These are phyloP conservation scores for Oryctolagus cuniculus DNA, from an alignment of 2,113 vertebrate species.

Conservation along the genomic window DNA sequence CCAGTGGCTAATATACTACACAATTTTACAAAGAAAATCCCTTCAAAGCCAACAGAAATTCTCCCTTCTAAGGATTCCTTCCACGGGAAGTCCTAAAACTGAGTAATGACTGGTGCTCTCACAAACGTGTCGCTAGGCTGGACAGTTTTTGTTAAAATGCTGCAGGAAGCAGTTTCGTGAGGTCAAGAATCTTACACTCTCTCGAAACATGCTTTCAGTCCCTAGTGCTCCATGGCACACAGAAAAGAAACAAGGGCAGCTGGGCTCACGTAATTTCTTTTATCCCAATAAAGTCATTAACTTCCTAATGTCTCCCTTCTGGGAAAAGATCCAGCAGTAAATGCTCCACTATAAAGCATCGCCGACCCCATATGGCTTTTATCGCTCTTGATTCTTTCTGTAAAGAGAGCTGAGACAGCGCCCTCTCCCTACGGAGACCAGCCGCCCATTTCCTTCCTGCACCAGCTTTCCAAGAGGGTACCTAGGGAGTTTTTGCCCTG, in stretches of 20 bases:
- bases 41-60: slow-evolving; percentile 38
- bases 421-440: slow-evolving; percentile 54
- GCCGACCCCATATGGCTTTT: neutral
- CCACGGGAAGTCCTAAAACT: slow-evolving; percentile 34
- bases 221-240: neutral
- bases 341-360: slow-evolving; percentile 12
- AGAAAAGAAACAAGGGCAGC: neutral
- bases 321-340: neutral
- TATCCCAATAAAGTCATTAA: neutral
- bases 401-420: neutral
- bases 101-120: neutral
- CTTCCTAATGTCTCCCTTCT: slow-evolving; percentile 29
- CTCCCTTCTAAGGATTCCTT: slow-evolving; percentile 31
- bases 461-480: slow-evolving; percentile 72
- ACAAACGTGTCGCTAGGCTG: neutral
- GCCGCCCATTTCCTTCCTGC: slow-evolving; percentile 70
- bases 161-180: slow-evolving; percentile 41
- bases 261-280: neutral
- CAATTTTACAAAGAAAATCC: slow-evolving; percentile 51
- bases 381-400: neutral
- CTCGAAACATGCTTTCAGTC: slow-evolving; percentile 32
- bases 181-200: slow-evolving; percentile 19
- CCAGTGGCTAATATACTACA: slow-evolving; percentile 49
- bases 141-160: slow-evolving; percentile 48
- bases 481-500: slow-evolving; percentile 46